A percentile compares a stretch with the other conserved stretches of the same genome.
Evolutionary conservation across 2,888 invertebrate species (phyloP).

Genomic region (Sinopyrophorus schimmeli): DNA sequence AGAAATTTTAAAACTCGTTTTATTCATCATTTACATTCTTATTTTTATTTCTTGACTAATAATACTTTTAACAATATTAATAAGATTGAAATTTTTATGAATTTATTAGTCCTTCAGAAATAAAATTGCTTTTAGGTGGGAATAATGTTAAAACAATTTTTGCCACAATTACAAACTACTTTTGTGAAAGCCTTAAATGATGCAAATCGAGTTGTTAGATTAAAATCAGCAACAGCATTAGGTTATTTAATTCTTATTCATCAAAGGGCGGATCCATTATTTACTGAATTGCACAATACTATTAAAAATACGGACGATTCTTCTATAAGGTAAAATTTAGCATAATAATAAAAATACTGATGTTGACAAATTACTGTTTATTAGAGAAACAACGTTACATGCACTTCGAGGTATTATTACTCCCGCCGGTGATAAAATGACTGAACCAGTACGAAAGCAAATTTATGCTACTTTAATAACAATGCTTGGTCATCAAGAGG

Average conservation of each 20-base stretch:
- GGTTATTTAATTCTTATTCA: constrained; percentile 90
- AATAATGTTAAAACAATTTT: constrained; percentile 92
- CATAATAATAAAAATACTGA: background rate
- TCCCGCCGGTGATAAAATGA: constrained; percentile 88
- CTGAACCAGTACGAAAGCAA: constrained; percentile 75
- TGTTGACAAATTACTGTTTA: constrained; percentile 16
- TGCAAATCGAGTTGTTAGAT: constrained; percentile 80
- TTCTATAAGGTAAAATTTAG: constrained; percentile 58
- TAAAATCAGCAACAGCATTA: constrained; percentile 87
- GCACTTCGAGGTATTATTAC: constrained; percentile 84
- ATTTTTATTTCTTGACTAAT: too few relatives aligned
- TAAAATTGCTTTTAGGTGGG: constrained; percentile 78
- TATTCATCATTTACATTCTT: too few relatives aligned
- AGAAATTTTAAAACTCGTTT: constrained; percentile 9
- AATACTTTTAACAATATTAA: too few relatives aligned
- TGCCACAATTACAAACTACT: constrained; percentile 97
- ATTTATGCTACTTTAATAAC: constrained; percentile 70
- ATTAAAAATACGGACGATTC: constrained; percentile 85
- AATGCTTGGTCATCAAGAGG: constrained; percentile 75
- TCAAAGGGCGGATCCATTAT: constrained; percentile 91
- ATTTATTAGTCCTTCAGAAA: background rate
- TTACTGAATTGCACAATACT: constrained; percentile 87
- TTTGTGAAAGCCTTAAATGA: constrained; percentile 95
- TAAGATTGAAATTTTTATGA: too few relatives aligned
- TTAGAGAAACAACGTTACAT: constrained; percentile 89